These are phyloP conservation scores for Odontamblyopus rebecca DNA, from an alignment of 2,797 vertebrate species.

Conservation along the genomic window DNA sequence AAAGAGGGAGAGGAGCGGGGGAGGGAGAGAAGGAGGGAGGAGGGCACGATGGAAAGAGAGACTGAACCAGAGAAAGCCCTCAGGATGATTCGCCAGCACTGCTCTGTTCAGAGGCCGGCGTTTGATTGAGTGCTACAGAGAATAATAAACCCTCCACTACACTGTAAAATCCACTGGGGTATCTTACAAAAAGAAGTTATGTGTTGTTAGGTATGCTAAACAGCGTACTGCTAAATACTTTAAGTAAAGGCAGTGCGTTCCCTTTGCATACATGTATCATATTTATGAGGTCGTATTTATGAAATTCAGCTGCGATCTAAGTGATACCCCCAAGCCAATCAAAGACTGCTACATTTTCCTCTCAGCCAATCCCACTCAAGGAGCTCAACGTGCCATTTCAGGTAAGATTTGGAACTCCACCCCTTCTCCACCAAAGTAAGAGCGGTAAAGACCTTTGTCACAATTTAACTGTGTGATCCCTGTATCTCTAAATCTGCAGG, in stretches of 20 bases:
- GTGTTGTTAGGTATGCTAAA: not conserved
- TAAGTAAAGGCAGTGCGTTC: not conserved
- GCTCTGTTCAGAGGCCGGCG: slow-evolving; percentile 89
- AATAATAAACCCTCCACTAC: slow-evolving; percentile 90
- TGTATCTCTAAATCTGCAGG: not conserved
- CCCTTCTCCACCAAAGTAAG: not conserved
- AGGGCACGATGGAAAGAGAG: slow-evolving; percentile 35
- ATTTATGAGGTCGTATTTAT: not conserved
- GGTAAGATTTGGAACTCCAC: not conserved
- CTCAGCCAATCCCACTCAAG: not conserved
- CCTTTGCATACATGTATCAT: not conserved
- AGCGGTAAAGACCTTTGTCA: not conserved
- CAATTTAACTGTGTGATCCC: not conserved
- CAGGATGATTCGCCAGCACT: slow-evolving; percentile 89
- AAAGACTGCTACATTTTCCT: not conserved
- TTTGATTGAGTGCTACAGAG: slow-evolving; percentile 93
- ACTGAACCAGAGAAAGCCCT: slow-evolving; percentile 78
- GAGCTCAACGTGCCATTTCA: not conserved
- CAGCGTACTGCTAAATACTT: not conserved
- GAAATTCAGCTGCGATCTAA: not conserved
- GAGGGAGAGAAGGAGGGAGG: slow-evolving; percentile 44
- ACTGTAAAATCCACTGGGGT: slow-evolving; percentile 7
- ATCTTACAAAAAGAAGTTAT: not conserved
- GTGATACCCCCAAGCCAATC: not conserved
- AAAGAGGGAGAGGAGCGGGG: slow-evolving; percentile 61